phyloP scores from a whole-genome alignment of 2,113 vertebrate species.

The Thamnaconus septentrionalis region DNA sequence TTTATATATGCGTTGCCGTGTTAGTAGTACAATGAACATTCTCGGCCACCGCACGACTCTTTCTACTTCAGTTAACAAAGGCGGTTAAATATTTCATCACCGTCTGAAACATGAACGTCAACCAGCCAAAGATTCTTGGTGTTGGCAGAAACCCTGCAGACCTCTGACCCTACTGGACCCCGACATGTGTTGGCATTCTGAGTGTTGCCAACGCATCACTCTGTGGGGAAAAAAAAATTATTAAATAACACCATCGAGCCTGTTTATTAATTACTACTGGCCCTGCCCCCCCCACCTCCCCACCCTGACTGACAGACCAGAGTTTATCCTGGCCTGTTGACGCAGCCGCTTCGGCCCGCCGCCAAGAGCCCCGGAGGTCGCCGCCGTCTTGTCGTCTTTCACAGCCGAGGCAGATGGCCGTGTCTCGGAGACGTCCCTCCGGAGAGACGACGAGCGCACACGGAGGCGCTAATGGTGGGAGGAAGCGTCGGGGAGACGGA shows the following conservation, averaged over 20 bases:
- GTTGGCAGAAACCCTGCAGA: too few species aligned
- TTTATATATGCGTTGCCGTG: too few species aligned
- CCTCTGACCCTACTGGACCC: too few species aligned
- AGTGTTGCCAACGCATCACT: slow-evolving; percentile 3
- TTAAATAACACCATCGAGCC: background rate
- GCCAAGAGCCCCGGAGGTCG: slow-evolving; percentile 47
- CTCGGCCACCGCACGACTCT: too few species aligned
- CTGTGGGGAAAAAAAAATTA: background rate
- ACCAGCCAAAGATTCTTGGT: too few species aligned
- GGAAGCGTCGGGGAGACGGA: slow-evolving; percentile 5
- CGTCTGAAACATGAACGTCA: too few species aligned
- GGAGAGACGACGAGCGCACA: slow-evolving; percentile 14
- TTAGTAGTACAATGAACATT: too few species aligned
- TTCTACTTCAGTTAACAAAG: too few species aligned
- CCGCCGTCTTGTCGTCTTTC: slow-evolving; percentile 41
- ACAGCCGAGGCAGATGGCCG: slow-evolving; percentile 44
- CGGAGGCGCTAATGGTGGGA: background rate
- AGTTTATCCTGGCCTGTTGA: slow-evolving; percentile 28
- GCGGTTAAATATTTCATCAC: too few species aligned
- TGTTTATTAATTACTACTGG: slow-evolving; percentile 41
- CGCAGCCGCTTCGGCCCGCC: slow-evolving; percentile 11
- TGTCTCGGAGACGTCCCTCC: slow-evolving; percentile 26
- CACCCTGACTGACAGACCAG: slow-evolving; percentile 7
- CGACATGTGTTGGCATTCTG: too few species aligned
- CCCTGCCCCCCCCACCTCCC: background rate